Evolutionary conservation across 2,797 vertebrate genomes (phyloP), one percentile per base, ranked within the genome.

Genomic region (Acanthurus leucopareius): DNA sequence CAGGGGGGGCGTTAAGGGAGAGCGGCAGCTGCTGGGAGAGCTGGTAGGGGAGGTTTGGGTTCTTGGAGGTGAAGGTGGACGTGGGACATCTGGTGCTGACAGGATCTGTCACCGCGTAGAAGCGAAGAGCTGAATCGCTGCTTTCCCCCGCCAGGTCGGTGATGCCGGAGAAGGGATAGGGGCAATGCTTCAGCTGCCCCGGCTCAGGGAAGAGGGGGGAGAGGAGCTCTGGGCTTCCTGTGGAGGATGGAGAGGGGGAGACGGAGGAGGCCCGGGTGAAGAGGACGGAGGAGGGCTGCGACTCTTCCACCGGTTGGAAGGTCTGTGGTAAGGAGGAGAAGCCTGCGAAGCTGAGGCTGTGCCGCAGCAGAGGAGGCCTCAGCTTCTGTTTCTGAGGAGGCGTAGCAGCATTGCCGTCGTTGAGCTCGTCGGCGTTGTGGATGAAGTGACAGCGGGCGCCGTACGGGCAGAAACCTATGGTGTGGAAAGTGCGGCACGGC

Each of bases 371-470:
- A 40, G 95, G 73, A 88, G 95, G 70, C 89, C 93, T 69, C 60
- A 53, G 16, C 83, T 77, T 93, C 45, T 62, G 76, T 47, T 70
- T 88, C 56, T 73, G 88, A 0, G 80, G 59, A 0, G 83, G 78
- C 0, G 22, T 62, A 0, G 49, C 3, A 0, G 17, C 2, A 22
- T 2, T 67, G 58, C 0, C 54, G 0, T 5, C 20, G 5, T 84
- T 73, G 65, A 83, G 4, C 83, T 97, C 96, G 0, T 96, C 96
- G 0, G 93, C 95, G 2, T 96, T 96, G 93, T 97, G 96, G 78
- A 97, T 94, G 84, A 97, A 97, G 90, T 96, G 96, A 84, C 96
- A 97, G 65, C 96, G 95, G 53, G 95, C 94, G 1, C 96, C 96
- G 0, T 97, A 97, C 0, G 96, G 96, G 71, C 96, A 97, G 91